Base-by-base conservation (phyloP, 2,113 vertebrate species). In the Oxygymnocypris stewartii region DNA sequence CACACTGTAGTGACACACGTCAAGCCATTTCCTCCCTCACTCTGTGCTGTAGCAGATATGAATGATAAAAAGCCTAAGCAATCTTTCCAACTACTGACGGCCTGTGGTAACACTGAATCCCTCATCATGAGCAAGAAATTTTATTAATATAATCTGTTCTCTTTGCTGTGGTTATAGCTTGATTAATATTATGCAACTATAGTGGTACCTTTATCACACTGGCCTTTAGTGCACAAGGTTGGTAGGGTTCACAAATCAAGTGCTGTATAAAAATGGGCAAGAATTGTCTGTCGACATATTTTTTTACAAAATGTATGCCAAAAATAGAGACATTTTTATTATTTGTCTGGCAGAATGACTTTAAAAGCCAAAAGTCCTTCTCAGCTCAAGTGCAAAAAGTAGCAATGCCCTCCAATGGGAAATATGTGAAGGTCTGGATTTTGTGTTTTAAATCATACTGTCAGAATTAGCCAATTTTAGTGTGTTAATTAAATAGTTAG, bases 81-180 rank as follows among this genome's bases (percentile, higher is more conserved):
- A 83, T 35, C 28, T 49, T 83, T 83, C 10, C 81, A 83, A 83
- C 63, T 83, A 82, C 61, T 82, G 80, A 82, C 69, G 42, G 80
- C 23, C 40, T 82, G 61, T 71, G 63, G 25, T 83, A 54, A 71
- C 63, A 71, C 44, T 83, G 65, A 51, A 49, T 37, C 28, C 44
- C 42, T 54, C 61, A 71, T 71, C 11, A 23, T 37, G 10, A 51
- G 25, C 44, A 71, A 61, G 37, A 80, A 13, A 80, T 20, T 42
- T 28, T 67, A 1, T 31, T 63, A 61, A 25, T 61, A 61, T 42
- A 31, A 65, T 40, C n/a, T 79, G 51, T 61, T 61, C 2, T 79
- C 12, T 76, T 47, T 0, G 3, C 23, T 81, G 37, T 81, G n/a
- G 79, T 28, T 18, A 28, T 63, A 81, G 35, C 78, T 42, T n/a